Evolutionary conservation across 2,797 vertebrate species (phyloP).

Genomic region (Benthosema pterotum): DNA sequence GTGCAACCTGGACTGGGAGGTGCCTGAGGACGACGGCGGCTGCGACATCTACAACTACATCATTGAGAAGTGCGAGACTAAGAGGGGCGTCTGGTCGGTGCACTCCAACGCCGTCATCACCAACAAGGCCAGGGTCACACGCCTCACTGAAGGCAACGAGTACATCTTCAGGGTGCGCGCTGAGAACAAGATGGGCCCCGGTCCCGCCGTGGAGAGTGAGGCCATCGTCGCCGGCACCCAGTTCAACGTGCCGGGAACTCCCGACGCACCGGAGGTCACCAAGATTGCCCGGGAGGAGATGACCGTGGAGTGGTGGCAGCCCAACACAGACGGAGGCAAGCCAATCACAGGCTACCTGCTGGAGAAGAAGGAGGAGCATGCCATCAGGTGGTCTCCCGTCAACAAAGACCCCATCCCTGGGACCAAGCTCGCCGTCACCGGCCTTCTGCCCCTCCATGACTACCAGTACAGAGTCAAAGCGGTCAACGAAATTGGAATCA

Average conservation of each 20-base stretch:
- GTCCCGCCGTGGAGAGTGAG: constrained; percentile 92
- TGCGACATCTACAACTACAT: constrained; percentile 99
- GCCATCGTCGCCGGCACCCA: constrained; percentile 92
- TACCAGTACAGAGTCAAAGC: constrained; percentile 98
- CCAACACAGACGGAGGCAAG: constrained; percentile 94
- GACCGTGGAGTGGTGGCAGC: constrained; percentile 94
- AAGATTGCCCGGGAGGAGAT: constrained; percentile 94
- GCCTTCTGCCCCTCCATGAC: constrained; percentile 92
- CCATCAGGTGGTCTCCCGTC: constrained; percentile 90
- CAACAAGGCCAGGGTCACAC: constrained; percentile 88
- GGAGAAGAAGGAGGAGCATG: constrained; percentile 94
- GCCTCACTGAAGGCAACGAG: constrained; percentile 95
- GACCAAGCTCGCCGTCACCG: constrained; percentile 89
- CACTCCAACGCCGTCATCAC: constrained; percentile 90
- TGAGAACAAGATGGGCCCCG: constrained; percentile 98
- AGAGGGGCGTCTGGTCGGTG: constrained; percentile 95
- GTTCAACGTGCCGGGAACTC: constrained; percentile 89
- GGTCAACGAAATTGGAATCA: constrained; percentile 94
- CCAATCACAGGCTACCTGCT: constrained; percentile 93
- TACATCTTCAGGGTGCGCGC: constrained; percentile 97
- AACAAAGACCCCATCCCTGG: constrained; percentile 89
- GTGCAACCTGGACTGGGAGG: constrained; percentile 91
- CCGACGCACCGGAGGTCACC: constrained; percentile 91
- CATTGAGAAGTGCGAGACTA: constrained; percentile 97
- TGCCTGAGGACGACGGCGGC: constrained; percentile 95